These are phyloP conservation scores for Drosophila pruinosa DNA, from an alignment of 1,140 invertebrate species.

Conservation along the genomic window DNA sequence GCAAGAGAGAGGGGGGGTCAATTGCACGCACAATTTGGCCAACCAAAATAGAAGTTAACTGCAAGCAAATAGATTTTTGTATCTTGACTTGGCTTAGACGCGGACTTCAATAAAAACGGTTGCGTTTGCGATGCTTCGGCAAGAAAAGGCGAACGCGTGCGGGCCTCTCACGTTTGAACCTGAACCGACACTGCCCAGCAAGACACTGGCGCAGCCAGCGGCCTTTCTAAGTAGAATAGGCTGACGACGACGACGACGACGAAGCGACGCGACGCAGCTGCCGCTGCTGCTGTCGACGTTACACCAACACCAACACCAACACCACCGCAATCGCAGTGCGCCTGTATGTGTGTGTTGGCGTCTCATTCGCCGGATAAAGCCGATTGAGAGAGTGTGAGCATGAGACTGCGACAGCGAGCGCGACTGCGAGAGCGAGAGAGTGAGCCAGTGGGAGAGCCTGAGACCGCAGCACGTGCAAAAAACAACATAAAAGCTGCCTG, in stretches of 20 bases:
- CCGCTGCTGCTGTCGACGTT: constrained; percentile 38
- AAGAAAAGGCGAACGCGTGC: constrained; percentile 64
- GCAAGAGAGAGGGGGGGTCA: not conserved
- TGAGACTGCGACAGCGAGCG: constrained; percentile 3
- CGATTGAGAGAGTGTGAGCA: constrained; percentile 3
- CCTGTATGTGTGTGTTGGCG: constrained; percentile 51
- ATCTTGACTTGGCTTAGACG: constrained; percentile 12
- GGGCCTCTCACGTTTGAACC: constrained; percentile 77
- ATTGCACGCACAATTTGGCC: constrained; percentile 45
- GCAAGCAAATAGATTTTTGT: not conserved
- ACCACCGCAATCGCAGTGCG: constrained; percentile 46
- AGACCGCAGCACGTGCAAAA: constrained; percentile 67
- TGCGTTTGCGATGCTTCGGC: constrained; percentile 22
- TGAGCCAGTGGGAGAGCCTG: constrained; percentile 3
- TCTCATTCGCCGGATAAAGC: constrained; percentile 77
- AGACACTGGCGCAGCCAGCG: constrained; percentile 66
- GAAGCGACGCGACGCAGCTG: constrained; percentile 15
- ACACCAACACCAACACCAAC: constrained; percentile 23
- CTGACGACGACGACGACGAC: constrained; percentile 26
- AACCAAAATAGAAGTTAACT: constrained; percentile 21
- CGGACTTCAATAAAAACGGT: constrained; percentile 6
- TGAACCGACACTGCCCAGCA: constrained; percentile 81
- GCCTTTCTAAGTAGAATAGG: constrained; percentile 77
- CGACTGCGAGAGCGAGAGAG: constrained; percentile 19
- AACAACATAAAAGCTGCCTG: constrained; percentile 42